phyloP scores from a whole-genome alignment of 2,113 vertebrate genomes.

The Hemiprocne comata region DNA sequence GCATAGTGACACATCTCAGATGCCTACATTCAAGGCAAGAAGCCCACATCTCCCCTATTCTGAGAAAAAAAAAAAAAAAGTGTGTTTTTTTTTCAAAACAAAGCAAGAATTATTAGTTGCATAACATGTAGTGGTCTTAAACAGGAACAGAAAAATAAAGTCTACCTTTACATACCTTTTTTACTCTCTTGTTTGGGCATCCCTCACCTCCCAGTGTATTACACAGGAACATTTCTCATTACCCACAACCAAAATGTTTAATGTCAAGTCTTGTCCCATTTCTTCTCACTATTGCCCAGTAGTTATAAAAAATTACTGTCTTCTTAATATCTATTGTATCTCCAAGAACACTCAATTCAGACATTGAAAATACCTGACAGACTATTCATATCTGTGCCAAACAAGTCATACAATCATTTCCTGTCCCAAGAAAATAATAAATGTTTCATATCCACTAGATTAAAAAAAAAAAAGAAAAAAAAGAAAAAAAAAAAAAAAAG shows the following conservation, averaged over 20 bases:
- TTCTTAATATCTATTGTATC: background rate
- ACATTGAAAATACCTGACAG: background rate
- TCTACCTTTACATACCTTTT: rapidly evolving
- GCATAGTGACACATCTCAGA: background rate
- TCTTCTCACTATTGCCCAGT: background rate
- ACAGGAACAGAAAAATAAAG: background rate
- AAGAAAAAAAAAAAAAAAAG: too few species aligned
- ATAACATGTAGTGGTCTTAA: background rate
- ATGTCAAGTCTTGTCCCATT: background rate
- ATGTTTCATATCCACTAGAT: background rate
- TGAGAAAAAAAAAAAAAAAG: background rate
- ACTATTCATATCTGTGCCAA: background rate
- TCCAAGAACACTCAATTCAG: background rate
- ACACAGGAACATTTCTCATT: background rate
- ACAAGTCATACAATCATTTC: background rate
- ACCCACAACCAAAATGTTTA: background rate
- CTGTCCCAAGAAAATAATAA: background rate
- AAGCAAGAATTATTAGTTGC: background rate
- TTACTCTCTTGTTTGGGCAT: background rate
- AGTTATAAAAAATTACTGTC: background rate
- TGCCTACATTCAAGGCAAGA: background rate
- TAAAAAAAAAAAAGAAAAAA: too few species aligned
- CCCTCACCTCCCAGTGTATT: background rate
- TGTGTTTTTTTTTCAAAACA: background rate
- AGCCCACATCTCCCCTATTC: background rate